Percentiles rank a stretch among this genome's conserved stretches.
Evolutionary conservation across 2,113 vertebrate species (phyloP).

Genomic region (Tupaia tana): DNA sequence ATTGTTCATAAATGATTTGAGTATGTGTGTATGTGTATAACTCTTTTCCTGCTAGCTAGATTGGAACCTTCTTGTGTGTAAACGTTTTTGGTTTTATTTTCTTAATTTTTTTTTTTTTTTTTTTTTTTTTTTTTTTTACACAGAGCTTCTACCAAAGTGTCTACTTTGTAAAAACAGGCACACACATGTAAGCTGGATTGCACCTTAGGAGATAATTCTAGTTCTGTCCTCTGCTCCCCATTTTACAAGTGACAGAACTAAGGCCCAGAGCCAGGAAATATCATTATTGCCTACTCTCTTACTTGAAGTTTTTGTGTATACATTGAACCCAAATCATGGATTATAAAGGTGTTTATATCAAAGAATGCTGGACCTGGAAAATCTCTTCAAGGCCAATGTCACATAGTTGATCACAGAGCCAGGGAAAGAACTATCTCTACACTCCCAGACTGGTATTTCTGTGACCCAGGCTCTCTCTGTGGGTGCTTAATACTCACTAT

Average conservation of each 20-base stretch:
- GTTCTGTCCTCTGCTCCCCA: neutral
- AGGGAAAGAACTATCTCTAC: neutral
- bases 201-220: neutral
- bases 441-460: neutral
- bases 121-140: neutral
- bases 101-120: neutral
- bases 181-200: neutral
- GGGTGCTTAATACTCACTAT: neutral
- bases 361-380: conserved; percentile 14
- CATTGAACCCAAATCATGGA: neutral
- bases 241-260: conserved; percentile 7
- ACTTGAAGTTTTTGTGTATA: neutral
- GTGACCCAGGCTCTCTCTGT: neutral
- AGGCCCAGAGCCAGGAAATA: neutral
- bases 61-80: neutral
- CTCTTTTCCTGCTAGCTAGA: neutral
- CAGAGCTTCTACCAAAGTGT: neutral
- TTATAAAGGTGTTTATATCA: neutral
- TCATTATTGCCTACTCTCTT: neutral
- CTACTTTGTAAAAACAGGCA: neutral
- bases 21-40: neutral
- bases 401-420: neutral
- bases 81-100: neutral
- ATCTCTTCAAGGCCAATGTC: neutral
- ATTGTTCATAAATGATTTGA: neutral